These are phyloP conservation scores for Papilio machaon DNA, from an alignment of 1,140 invertebrate species.

Conservation along the genomic window DNA sequence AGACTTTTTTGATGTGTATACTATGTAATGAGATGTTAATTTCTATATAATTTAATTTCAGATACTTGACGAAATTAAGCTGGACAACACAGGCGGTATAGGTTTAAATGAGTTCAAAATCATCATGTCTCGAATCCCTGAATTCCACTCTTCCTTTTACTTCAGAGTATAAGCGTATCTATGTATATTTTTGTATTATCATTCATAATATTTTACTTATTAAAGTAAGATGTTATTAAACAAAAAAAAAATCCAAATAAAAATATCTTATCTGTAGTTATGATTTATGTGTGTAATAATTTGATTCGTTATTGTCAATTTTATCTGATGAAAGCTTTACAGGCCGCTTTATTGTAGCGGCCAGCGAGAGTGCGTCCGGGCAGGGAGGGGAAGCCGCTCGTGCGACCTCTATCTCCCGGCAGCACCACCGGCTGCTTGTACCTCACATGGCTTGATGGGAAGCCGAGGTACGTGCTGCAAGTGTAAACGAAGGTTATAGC, in stretches of 20 bases:
- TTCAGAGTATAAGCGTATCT: constrained; percentile 74
- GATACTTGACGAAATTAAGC: constrained; percentile 83
- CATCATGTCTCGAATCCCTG: constrained; percentile 82
- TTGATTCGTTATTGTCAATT: not conserved
- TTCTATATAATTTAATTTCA: constrained; percentile 64
- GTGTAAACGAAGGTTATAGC: constrained; percentile 6
- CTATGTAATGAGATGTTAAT: not conserved
- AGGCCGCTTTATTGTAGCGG: constrained; percentile 71
- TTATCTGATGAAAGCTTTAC: constrained; percentile 67
- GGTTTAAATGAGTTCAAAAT: constrained; percentile 82
- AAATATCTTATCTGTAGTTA: not conserved
- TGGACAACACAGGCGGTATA: constrained; percentile 81
- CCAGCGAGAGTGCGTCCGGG: constrained; percentile 81
- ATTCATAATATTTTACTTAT: too few species aligned
- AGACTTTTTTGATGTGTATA: too few species aligned
- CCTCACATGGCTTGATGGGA: constrained; percentile 80
- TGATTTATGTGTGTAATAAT: constrained; percentile 29
- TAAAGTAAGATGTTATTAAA: too few species aligned
- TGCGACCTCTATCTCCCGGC: constrained; percentile 76
- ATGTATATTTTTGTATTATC: not conserved
- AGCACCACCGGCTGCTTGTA: constrained; percentile 83
- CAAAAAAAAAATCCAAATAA: not conserved
- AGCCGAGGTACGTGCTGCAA: constrained; percentile 81
- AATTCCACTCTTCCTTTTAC: constrained; percentile 83
- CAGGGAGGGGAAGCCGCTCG: constrained; percentile 74